Base-by-base conservation (phyloP, 2,797 vertebrate species). In the Decapterus maruadsi region DNA sequence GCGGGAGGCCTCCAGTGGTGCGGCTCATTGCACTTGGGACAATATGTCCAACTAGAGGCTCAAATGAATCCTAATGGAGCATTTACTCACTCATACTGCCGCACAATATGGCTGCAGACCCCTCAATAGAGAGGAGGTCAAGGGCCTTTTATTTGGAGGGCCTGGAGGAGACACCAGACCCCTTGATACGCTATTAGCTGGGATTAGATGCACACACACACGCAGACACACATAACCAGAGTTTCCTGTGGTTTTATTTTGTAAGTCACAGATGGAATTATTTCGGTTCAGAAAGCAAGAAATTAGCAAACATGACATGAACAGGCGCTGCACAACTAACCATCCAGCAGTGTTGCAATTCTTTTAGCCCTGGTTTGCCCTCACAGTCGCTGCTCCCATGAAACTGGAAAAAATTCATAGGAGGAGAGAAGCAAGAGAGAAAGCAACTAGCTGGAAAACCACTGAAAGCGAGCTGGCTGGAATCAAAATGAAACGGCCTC, bases 51-150 rank as follows among this genome's bases (percentile, higher is more conserved):
- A 87, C 19, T 42, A 70, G 68, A 79, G 79, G 71, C 86, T 79
- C 68, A 87, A 88, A 90, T 91, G 88, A 93, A 90, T 87, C 82
- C 70, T 90, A 91, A 91, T 82, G 68, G 89, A 75, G 88, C 78
- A 68, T 91, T 90, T 89, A 87, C 63, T 86, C 76, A 78, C 78
- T 88, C 76, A 72, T 72, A 73, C 65, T 64, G 75, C 54, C 16
- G 14, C 86, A 81, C 82, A 85, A 87, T 88, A 71, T 7, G 75
- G 67, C 66, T 20, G 9, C 29, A 43, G 75, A 83, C 42, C 75
- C 50, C 73, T 87, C 61, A 72, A 31, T 72, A 60, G 36, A 75
- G 51, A 65, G 78, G 74, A 71, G 87, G 87, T 93, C 85, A 92
- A 85, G 85, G 46, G 73, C 65, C 68, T 70, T 79, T 85, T 62